phyloP scores from a whole-genome alignment of 2,113 vertebrate genomes.

The Thamnophis sirtalis region DNA sequence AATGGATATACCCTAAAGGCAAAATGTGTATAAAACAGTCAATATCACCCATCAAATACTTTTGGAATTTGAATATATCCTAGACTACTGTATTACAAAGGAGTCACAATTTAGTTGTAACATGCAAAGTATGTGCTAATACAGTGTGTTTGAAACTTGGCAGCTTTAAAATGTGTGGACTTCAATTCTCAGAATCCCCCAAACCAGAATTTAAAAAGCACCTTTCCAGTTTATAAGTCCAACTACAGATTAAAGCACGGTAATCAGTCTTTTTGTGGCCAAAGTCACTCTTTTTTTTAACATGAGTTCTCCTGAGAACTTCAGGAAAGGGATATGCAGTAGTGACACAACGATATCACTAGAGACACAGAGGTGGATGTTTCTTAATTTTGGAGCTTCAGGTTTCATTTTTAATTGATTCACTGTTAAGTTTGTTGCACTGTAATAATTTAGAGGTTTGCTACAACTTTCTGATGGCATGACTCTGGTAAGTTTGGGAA shows the following conservation, averaged over 20 bases:
- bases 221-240: background rate
- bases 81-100: background rate
- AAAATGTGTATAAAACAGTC: background rate
- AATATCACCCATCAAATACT: background rate
- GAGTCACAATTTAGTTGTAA: background rate
- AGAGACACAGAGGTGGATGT: background rate
- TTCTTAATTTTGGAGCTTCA: background rate
- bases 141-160: background rate
- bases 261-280: background rate
- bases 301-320: background rate
- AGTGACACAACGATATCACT: background rate
- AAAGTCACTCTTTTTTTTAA: background rate
- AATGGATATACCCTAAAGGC: background rate
- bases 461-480: background rate
- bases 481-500: background rate
- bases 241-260: background rate
- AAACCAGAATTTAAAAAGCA: background rate
- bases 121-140: background rate
- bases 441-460: background rate
- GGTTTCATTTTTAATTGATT: background rate
- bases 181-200: background rate
- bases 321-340: background rate
- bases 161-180: background rate
- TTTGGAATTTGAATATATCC: background rate
- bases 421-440: background rate